Base-by-base conservation (phyloP, 2,113 vertebrate genomes). In the Labrus mixtus region DNA sequence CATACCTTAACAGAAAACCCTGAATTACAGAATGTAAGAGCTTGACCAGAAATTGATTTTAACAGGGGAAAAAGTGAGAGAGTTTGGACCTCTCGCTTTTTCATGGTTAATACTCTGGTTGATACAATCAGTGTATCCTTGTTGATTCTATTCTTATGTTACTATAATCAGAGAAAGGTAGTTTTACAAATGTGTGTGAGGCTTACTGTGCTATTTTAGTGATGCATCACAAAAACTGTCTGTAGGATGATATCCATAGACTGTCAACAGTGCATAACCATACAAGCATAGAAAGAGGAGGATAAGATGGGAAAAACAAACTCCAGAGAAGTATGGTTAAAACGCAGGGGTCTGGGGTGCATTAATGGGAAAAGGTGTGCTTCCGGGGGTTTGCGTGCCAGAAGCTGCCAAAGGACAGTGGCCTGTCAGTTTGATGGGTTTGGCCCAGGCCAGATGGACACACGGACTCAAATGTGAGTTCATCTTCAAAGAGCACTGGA, bases 401-500 rank as follows among this genome's bases (percentile, higher is more conserved):
- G 73, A 73, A 72, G 80, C 76, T 78, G 73, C 3, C 3, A 72
- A 65, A 70, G 79, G 83, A 80, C 78, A 71, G 55, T 37, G 69
- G 48, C 82, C 63, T 58, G 73, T 63, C 37, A 37, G 85, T 76
- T 81, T 76, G 76, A 87, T 76, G 62, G 43, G 60, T 80, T 51
- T 50, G 75, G 64, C 61, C 59, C 15, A 3, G 67, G 63, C 71
- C 86, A 90, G 84, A 86, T 79, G 79, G 90, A 89, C 81, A 12
- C 39, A 22, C 41, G 17, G 76, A 73, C 61, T 39, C 73, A 54
- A 72, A 71, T 65, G 45, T 8, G 36, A 71, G 55, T 37, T 86
- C 76, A 25, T 84, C 91, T 93, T 93, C 90, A 94, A 94, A 94
- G 90, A 83, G 78, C 0, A 15, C 85, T 88, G 73, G 85, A 88